These are phyloP conservation scores for Drosophila mojavensis DNA, from an alignment of 1,140 invertebrate genomes.

Conservation along the genomic window DNA sequence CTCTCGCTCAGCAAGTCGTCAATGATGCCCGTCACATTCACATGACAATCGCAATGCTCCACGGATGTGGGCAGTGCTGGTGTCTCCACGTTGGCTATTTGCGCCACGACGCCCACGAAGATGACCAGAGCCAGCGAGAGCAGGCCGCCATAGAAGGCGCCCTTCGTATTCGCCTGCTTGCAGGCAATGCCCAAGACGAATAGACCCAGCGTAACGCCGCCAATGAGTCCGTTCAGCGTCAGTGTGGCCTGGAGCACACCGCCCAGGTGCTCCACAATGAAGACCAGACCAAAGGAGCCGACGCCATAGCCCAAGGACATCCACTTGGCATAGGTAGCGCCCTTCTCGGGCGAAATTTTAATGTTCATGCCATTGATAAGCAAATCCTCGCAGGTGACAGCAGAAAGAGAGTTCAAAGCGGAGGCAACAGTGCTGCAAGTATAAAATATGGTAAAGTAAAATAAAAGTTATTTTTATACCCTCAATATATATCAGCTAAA, in stretches of 20 bases:
- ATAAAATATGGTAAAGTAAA: too few species aligned
- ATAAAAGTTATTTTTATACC: too few species aligned
- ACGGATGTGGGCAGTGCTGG: constrained; percentile 82
- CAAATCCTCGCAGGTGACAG: constrained; percentile 95
- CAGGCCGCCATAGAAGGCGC: constrained; percentile 85
- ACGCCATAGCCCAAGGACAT: constrained; percentile 85
- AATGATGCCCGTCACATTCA: constrained; percentile 80
- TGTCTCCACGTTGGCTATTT: constrained; percentile 84
- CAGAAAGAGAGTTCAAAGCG: constrained; percentile 94
- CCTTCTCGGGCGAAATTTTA: constrained; percentile 88
- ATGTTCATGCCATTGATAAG: constrained; percentile 88
- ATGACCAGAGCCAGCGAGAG: constrained; percentile 84
- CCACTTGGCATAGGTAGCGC: constrained; percentile 86
- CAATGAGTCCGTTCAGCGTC: constrained; percentile 94
- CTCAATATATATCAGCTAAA: neutral
- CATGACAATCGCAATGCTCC: constrained; percentile 83
- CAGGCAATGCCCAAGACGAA: constrained; percentile 95
- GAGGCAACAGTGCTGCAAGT: constrained; percentile 93
- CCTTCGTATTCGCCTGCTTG: constrained; percentile 91
- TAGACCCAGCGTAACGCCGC: constrained; percentile 92
- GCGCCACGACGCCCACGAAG: constrained; percentile 85
- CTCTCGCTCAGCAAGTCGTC: constrained; percentile 47
- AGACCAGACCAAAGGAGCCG: constrained; percentile 87
- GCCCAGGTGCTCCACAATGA: constrained; percentile 91
- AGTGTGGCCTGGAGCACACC: constrained; percentile 93